Conservation (phyloP, 2,113 vertebrate genomes). For the Leucoraja erinaceus region DNA sequence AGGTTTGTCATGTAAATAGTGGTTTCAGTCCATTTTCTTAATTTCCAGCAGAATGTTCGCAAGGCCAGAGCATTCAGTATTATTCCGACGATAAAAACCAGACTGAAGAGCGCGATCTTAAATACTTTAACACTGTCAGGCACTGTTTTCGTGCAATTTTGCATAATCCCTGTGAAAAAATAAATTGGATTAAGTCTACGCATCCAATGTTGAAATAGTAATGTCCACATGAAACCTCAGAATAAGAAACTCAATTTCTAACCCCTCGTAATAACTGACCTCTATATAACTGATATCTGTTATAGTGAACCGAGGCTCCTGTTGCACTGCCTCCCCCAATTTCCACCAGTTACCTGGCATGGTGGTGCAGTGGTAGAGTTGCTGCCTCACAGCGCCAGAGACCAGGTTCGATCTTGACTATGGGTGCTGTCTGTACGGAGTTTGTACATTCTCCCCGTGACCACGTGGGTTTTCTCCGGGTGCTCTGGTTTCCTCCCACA, state of each 20-base stretch:
- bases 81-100: neutral
- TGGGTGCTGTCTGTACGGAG: too few relatives aligned
- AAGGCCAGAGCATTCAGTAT: neutral
- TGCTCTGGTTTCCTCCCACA: too few relatives aligned
- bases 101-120: neutral
- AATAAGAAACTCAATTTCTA: neutral
- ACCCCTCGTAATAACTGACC: too few relatives aligned
- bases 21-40: conserved; percentile 24
- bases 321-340: too few relatives aligned
- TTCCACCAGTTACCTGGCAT: too few relatives aligned
- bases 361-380: too few relatives aligned
- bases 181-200: neutral
- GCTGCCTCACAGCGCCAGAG: too few relatives aligned
- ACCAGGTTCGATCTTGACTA: too few relatives aligned
- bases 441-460: too few relatives aligned
- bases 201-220: neutral
- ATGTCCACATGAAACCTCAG: neutral
- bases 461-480: too few relatives aligned
- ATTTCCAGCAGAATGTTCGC: neutral
- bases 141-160: neutral
- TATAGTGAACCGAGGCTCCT: too few relatives aligned
- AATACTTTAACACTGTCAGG: neutral
- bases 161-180: neutral
- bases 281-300: too few relatives aligned
- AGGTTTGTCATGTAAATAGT: conserved; percentile 20